Evolutionary conservation across 1,140 invertebrate genomes (phyloP).

Genomic region (Hydropsyche tenuis): DNA sequence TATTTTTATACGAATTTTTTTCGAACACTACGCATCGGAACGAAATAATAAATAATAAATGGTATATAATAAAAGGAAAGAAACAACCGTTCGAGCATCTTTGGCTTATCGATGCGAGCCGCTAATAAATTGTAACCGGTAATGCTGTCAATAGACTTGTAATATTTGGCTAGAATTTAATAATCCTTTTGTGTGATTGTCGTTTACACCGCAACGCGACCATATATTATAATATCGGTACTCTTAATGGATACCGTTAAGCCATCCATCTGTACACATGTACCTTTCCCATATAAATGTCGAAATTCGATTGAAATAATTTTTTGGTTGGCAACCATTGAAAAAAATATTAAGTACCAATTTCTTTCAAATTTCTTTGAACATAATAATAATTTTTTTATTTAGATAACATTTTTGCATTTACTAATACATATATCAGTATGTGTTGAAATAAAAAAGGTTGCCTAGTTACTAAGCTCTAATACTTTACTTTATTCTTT

Average conservation of each 20-base stretch:
- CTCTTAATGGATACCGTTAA: slow-evolving; percentile 23
- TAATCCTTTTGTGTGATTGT: slow-evolving; percentile 42
- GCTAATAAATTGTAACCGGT: slow-evolving; percentile 40
- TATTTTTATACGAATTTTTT: too few species aligned
- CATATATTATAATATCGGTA: slow-evolving; percentile 23
- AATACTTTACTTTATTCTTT: too few species aligned
- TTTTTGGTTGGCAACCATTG: too few species aligned
- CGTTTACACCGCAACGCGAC: slow-evolving; percentile 24
- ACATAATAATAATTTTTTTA: too few species aligned
- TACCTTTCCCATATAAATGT: too few species aligned
- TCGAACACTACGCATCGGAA: neutral
- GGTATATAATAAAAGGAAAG: neutral
- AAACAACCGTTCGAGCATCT: neutral
- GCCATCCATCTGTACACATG: neutral
- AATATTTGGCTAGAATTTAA: slow-evolving; percentile 44
- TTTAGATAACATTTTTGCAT: too few species aligned
- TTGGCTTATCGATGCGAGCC: neutral
- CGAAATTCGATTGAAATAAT: too few species aligned
- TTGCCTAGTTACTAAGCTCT: too few species aligned
- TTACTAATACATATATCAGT: too few species aligned
- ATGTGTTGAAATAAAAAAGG: too few species aligned
- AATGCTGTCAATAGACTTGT: slow-evolving; percentile 39
- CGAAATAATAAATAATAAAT: slow-evolving; percentile 2
- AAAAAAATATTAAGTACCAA: too few species aligned
- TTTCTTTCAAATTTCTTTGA: too few species aligned